These are phyloP conservation scores for Rhopilema esculentum DNA, from an alignment of 30 jellyfish, hydroid and myxozoan species.

Conservation along the genomic window DNA sequence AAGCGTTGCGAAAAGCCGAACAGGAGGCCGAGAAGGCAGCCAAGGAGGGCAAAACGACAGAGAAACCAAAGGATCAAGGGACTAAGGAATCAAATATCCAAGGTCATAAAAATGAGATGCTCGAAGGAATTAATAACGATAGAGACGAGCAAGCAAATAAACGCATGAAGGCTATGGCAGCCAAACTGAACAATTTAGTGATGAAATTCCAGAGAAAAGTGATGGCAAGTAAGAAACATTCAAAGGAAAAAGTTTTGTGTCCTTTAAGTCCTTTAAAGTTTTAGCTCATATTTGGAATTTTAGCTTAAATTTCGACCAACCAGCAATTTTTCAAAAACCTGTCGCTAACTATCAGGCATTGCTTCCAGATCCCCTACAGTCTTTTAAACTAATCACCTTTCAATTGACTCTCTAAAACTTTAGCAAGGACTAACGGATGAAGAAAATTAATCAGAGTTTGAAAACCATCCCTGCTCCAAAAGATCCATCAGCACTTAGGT, in stretches of 20 bases:
- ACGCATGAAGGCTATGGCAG: conserved; percentile 96
- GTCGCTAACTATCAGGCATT: too few relatives aligned
- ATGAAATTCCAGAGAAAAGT: conserved; percentile 87
- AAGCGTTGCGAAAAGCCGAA: conserved; percentile 93
- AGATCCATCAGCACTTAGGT: too few relatives aligned
- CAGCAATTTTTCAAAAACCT: too few relatives aligned
- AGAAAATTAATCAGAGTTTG: too few relatives aligned
- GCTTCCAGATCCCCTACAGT: too few relatives aligned
- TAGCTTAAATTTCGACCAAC: too few relatives aligned
- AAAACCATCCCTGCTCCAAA: too few relatives aligned
- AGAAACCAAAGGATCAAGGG: conserved; percentile 10
- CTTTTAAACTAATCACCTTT: too few relatives aligned
- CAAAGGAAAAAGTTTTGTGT: not conserved
- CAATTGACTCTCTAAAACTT: too few relatives aligned
- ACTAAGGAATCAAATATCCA: not conserved
- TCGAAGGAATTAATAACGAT: conserved; percentile 61
- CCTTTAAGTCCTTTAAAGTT: too few relatives aligned
- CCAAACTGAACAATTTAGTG: conserved; percentile 82
- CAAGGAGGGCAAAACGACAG: conserved; percentile 50
- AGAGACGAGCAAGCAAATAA: conserved; percentile 87
- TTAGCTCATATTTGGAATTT: too few relatives aligned
- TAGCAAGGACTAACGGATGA: too few relatives aligned
- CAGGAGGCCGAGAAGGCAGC: conserved; percentile 97
- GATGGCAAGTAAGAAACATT: conserved; percentile 77
- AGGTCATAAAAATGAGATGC: conserved; percentile 17